Conservation (phyloP, 1,140 invertebrate genomes). For the Neelides sp. region DNA sequence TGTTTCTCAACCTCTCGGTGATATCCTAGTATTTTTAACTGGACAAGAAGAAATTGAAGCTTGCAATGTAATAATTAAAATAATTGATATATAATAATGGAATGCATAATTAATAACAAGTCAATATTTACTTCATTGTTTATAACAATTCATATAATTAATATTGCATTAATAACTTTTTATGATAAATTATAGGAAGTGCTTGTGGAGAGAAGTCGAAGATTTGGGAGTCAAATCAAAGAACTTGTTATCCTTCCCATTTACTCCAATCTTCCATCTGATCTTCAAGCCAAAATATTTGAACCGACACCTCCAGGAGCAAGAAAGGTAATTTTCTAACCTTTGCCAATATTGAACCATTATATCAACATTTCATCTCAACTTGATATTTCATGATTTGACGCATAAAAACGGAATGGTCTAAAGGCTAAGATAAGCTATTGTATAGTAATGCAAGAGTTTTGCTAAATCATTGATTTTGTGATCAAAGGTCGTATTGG, state of each 20-base stretch:
- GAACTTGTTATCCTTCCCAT: slow-evolving; percentile 91
- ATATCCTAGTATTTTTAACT: slow-evolving; percentile 93
- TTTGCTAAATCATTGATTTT: slow-evolving; percentile 15
- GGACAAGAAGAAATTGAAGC: slow-evolving; percentile 91
- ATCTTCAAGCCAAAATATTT: slow-evolving; percentile 98
- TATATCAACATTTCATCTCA: slow-evolving; percentile 5
- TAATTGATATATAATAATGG: neutral
- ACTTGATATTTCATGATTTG: too few relatives aligned
- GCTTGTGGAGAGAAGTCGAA: slow-evolving; percentile 73
- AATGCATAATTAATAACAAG: slow-evolving; percentile 1
- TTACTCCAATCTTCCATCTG: slow-evolving; percentile 95
- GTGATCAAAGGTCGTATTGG: slow-evolving; percentile 68
- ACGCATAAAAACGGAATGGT: too few relatives aligned
- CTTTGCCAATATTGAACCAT: neutral
- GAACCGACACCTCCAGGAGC: slow-evolving; percentile 87
- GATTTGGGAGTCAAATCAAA: slow-evolving; percentile 80
- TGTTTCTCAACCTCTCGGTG: slow-evolving; percentile 84
- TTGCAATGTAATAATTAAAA: slow-evolving; percentile 45
- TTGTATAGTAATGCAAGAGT: slow-evolving; percentile 4
- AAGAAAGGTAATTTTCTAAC: slow-evolving; percentile 54
- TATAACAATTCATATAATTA: neutral
- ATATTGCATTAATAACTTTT: neutral
- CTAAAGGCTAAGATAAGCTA: too few relatives aligned
- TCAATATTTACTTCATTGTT: too few relatives aligned
- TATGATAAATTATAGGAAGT: slow-evolving; percentile 48